phyloP scores from a whole-genome alignment of 53 echinoderm and acorn worm species.

The Hippasteria phrygiana region DNA sequence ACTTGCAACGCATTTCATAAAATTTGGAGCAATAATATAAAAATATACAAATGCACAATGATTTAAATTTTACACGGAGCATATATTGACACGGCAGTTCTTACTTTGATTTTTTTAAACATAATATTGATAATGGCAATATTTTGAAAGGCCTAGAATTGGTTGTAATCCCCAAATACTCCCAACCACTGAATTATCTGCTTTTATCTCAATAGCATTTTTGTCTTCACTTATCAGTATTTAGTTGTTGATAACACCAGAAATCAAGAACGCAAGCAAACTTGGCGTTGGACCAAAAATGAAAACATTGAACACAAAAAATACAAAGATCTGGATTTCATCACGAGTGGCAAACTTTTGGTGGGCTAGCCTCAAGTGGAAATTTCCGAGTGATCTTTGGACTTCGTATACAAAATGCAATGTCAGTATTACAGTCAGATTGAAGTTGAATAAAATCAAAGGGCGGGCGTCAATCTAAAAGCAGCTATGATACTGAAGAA shows the following conservation, averaged over 20 bases:
- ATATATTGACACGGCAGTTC: too few relatives aligned
- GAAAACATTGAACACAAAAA: not conserved
- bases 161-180: not conserved
- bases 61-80: too few relatives aligned
- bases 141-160: not conserved
- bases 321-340: not conserved
- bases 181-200: not conserved
- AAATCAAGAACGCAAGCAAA: conserved; percentile 42
- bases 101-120: not conserved
- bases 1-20: too few relatives aligned
- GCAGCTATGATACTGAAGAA: too few relatives aligned
- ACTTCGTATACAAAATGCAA: not conserved
- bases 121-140: not conserved
- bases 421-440: too few relatives aligned
- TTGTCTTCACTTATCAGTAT: conserved; percentile 12
- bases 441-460: too few relatives aligned
- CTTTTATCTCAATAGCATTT: conserved; percentile 26
- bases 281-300: conserved; percentile 51
- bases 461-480: too few relatives aligned
- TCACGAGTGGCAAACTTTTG: not conserved
- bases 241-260: conserved; percentile 20
- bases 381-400: not conserved
- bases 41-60: too few relatives aligned
- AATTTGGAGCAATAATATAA: too few relatives aligned
- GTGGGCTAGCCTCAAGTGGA: not conserved